Percentiles rank a stretch among this genome's conserved stretches.
phyloP scores from a whole-genome alignment of 2,888 invertebrate genomes.

The Latheticus oryzae region DNA sequence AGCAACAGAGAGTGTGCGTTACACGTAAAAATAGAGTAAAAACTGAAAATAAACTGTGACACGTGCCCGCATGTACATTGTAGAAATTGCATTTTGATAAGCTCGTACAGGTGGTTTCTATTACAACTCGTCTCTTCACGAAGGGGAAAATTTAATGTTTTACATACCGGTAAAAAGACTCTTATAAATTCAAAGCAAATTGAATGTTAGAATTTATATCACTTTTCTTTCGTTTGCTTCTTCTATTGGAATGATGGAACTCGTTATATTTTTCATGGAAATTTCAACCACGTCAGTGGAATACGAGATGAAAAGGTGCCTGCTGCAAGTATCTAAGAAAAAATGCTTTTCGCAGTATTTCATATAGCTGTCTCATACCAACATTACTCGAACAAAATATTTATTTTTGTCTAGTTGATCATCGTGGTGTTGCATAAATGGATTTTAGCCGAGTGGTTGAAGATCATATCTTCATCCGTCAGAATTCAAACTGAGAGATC shows the following conservation, averaged over 20 bases:
- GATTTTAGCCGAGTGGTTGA: constrained; percentile 17
- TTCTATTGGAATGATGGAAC: no score
- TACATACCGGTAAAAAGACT: constrained; percentile 13
- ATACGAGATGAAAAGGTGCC: not conserved
- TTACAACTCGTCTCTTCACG: constrained; percentile 19
- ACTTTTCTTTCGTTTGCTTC: no score
- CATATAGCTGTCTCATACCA: constrained; percentile 4
- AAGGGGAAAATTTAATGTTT: constrained; percentile 28
- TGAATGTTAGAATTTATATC: not conserved
- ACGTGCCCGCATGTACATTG: constrained; percentile 50
- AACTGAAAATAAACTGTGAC: constrained; percentile 50
- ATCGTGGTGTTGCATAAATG: constrained; percentile 26
- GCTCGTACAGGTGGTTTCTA: constrained; percentile 45
- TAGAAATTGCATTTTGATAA: constrained; percentile 52
- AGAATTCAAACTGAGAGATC: constrained; percentile 37
- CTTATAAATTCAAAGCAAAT: constrained; percentile 25
- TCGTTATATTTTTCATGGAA: constrained; percentile 3
- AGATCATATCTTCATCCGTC: constrained; percentile 29
- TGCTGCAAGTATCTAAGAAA: no score
- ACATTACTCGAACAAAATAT: constrained; percentile 9
- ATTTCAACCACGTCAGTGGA: not conserved
- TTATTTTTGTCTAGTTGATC: constrained; percentile 25
- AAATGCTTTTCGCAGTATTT: not conserved
- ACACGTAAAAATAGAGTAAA: constrained; percentile 42
- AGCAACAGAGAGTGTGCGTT: constrained; percentile 29